Conservation (phyloP, 2,797 vertebrate species). For the Phrynocephalus guinanensis region DNA sequence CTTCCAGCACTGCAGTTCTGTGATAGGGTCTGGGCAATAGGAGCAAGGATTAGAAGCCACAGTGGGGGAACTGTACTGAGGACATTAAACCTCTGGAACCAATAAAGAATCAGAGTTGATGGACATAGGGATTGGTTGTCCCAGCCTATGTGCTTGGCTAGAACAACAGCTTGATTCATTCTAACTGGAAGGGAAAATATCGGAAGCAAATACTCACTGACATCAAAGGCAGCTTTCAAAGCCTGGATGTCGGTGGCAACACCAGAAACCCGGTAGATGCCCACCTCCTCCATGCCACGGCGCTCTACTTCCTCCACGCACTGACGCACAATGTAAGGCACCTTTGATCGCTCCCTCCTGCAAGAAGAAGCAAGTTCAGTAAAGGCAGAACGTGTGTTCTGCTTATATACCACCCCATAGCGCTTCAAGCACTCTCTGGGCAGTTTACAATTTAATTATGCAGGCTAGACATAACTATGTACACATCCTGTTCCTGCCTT, state of each 20-base stretch:
- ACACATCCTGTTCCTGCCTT: background rate
- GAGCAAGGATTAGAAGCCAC: background rate
- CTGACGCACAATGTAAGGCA: slow-evolving; percentile 93
- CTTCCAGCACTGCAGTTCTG: too few species aligned
- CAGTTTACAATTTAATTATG: too few species aligned
- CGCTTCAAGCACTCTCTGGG: too few species aligned
- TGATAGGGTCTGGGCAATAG: background rate
- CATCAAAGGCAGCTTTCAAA: slow-evolving; percentile 91
- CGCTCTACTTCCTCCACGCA: slow-evolving; percentile 95
- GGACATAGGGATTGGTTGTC: background rate
- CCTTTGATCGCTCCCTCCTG: slow-evolving; percentile 93
- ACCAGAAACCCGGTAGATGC: slow-evolving; percentile 93
- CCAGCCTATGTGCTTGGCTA: background rate
- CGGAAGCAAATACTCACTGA: slow-evolving; percentile 84
- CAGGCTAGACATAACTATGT: too few species aligned
- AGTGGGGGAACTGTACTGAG: background rate
- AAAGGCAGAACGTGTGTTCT: background rate
- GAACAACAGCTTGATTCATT: background rate
- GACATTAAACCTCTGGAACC: slow-evolving; percentile 18
- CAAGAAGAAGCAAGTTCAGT: background rate
- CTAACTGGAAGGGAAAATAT: slow-evolving; percentile 12
- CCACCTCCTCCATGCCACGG: slow-evolving; percentile 94
- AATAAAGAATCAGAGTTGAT: slow-evolving; percentile 23
- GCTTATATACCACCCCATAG: too few species aligned
- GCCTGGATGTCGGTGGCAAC: slow-evolving; percentile 95